phyloP scores from a whole-genome alignment of 2,113 vertebrate species.

The pig (Sus scrofa) region DNA sequence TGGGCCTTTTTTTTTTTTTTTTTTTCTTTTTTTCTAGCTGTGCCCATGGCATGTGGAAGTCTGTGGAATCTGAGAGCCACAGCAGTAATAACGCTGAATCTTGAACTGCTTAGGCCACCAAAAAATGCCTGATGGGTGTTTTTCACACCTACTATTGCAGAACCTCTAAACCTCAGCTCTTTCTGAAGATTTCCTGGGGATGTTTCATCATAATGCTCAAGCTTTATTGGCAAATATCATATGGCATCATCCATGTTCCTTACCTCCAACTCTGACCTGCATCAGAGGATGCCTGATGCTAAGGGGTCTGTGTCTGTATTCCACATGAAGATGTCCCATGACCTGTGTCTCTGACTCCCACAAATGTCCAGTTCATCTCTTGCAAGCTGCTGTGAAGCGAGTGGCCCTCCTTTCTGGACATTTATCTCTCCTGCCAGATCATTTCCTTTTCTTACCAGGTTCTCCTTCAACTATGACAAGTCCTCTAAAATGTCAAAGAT shows the following conservation, averaged over 20 bases:
- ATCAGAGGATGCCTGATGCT: neutral
- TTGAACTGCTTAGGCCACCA: no score
- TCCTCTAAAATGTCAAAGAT: conserved; percentile 26
- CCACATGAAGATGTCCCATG: neutral
- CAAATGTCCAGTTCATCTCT: neutral
- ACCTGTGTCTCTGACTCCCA: neutral
- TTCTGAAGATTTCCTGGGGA: neutral
- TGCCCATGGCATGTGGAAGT: no score
- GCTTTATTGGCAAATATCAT: neutral
- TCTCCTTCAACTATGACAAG: neutral
- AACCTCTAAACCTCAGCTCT: neutral
- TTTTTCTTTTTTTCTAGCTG: no score
- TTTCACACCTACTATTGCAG: neutral
- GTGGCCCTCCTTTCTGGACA: neutral
- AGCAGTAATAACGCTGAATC: no score
- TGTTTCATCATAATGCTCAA: neutral
- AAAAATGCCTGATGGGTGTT: neutral
- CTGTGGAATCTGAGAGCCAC: no score
- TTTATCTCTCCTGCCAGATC: neutral
- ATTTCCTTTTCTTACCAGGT: neutral
- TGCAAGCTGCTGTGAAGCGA: neutral
- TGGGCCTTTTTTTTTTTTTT: neutral
- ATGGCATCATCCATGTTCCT: neutral
- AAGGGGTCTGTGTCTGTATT: neutral
- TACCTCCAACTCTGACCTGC: neutral